A percentile compares a stretch with the other conserved stretches of the same genome.
Conservation (phyloP, 2,113 vertebrate species). For the Pipra filicauda region DNA sequence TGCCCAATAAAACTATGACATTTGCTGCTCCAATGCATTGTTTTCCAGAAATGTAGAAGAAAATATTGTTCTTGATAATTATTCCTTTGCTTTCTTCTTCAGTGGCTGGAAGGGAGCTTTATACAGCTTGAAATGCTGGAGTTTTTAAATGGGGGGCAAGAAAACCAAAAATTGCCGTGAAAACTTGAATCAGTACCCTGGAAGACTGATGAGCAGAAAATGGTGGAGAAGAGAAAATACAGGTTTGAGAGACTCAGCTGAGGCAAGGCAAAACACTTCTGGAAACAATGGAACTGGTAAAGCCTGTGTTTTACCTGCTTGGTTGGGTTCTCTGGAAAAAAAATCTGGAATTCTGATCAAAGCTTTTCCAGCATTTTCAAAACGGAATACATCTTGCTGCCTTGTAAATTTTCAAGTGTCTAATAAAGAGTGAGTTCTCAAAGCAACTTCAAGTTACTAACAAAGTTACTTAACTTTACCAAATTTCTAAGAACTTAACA, state of each 20-base stretch:
- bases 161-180: background rate
- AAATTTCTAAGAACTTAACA: background rate
- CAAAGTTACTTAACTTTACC: background rate
- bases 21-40: background rate
- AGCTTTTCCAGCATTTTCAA: background rate
- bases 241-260: background rate
- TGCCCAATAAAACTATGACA: background rate
- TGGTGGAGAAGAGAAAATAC: background rate
- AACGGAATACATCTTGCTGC: background rate
- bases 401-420: background rate
- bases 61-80: background rate
- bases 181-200: background rate
- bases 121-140: background rate
- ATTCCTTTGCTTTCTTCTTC: background rate
- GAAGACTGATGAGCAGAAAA: background rate
- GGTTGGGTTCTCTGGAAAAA: background rate
- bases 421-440: background rate
- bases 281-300: background rate
- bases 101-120: background rate
- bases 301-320: background rate
- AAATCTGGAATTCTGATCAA: background rate
- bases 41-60: background rate
- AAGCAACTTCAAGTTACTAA: background rate
- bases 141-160: background rate
- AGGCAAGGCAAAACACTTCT: background rate